Evolutionary conservation across 1,140 invertebrate species (phyloP).

Genomic region (Diorhabda elongata): DNA sequence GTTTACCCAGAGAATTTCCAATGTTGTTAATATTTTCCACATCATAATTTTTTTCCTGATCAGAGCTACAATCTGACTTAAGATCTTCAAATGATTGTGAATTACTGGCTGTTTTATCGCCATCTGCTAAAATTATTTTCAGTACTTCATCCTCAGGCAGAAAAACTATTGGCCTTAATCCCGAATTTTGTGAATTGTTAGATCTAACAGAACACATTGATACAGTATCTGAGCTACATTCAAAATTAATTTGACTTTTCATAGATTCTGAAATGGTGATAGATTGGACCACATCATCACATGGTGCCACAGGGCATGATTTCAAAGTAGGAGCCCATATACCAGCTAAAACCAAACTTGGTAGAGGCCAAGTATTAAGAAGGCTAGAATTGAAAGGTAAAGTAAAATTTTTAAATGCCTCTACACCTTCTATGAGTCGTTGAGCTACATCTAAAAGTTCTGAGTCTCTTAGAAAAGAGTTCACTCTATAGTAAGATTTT

Average conservation of each 20-base stretch:
- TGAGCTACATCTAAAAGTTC: conserved; percentile 77
- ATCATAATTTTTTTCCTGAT: conserved; percentile 29
- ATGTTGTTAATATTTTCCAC: conserved; percentile 33
- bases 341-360: conserved; percentile 78
- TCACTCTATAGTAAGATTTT: conserved; percentile 71
- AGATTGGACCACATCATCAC: conserved; percentile 43
- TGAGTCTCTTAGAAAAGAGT: conserved; percentile 73
- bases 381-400: conserved; percentile 83
- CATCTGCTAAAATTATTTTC: conserved; percentile 58
- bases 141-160: conserved; percentile 62
- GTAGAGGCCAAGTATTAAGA: conserved; percentile 83
- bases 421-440: conserved; percentile 71
- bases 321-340: conserved; percentile 76
- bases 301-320: conserved; percentile 57
- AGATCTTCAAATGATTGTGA: conserved; percentile 20
- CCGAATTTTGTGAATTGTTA: conserved; percentile 47
- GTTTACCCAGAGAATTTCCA: conserved; percentile 64
- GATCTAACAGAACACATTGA: conserved; percentile 39
- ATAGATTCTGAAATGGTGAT: conserved; percentile 29
- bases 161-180: conserved; percentile 50
- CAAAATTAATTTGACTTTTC: conserved; percentile 23
- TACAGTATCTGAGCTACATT: conserved; percentile 39
- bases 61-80: conserved; percentile 20
- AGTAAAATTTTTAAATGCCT: conserved; percentile 70
- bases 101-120: conserved; percentile 13